Base-by-base conservation (phyloP, 2,888 invertebrate genomes). In the Megalurothrips usitatus region DNA sequence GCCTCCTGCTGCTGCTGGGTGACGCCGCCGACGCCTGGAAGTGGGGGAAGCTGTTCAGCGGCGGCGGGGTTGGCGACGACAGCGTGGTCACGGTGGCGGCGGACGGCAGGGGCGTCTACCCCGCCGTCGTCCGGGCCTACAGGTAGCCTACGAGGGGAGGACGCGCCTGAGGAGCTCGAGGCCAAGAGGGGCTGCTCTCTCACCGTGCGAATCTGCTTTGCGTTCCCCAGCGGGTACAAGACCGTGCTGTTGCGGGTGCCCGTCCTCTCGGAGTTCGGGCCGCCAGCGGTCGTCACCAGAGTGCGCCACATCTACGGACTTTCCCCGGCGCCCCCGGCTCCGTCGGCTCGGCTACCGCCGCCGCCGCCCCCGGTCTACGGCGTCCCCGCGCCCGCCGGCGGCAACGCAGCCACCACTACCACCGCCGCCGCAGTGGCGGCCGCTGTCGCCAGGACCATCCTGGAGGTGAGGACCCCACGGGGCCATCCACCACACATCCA, bases 31-130 rank as follows among this genome's bases (percentile, higher is more conserved):
- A 75, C 68, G 68, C 68, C 68, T 75, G 68, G 68, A 75, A 75
- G 68, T 75, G 68, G 68, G 12, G 26, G 68, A 75, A 26, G 23
- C 68, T 75, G 23, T 75, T 75, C 68, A 26, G 9, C 68, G 68
- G 6, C 68, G 68, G 9, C 68, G 68, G 6, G 34, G 34, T 26
- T 10, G 23, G 10, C 68, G 68, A 75, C 12, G 68, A 75, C 68
- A 75, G 68, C 68, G 68, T 75, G 68, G 68, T 75, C 26, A 75
- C 68, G 23, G 68, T 75, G 23, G 68, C 68, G 23, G 68, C 68
- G 23, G 68, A 75, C 68, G 68, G 68, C 26, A 75, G 68, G 26
- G 68, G 11, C 6, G 68, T 75, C 68, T 75, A 75, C 68, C 68
- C 68, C 34, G 2, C 34, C 68, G 68, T 75, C 68, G n/a, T 26